Base-by-base conservation (phyloP, 2,113 vertebrate genomes). In the Sapayoa aenigma region DNA sequence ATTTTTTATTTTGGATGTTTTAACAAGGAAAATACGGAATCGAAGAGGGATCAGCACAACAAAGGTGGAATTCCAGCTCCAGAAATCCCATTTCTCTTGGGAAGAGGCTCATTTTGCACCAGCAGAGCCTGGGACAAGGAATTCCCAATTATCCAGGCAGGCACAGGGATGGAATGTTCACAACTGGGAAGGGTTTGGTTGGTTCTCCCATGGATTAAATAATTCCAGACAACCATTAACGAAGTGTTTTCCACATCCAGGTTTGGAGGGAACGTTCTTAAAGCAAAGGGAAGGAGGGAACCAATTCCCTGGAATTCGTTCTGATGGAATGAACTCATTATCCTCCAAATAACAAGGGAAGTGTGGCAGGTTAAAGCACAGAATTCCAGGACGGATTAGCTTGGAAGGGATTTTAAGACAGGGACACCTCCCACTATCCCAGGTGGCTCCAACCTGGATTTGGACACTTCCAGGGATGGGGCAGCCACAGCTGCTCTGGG, bases 1-100 rank as follows among this genome's bases (percentile, higher is more conserved):
- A n/a, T 7, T 58, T 7, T 18, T 14, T 4, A 1, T 11, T 21
- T 4, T 1, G 31, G 72, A 41, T 0, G 0, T 65, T 75, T 75
- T 19, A 80, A 25, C 8, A 9, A 50, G 68, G 14, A 11, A 63
- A 49, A 18, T 1, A 2, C 1, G 10, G 50, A 56, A 92, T 7
- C 42, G 11, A 49, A 14, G 4, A 9, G 28, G 12, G 0, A 59
- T 7, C 18, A 22, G 52, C 42, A 23, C n/a, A 10, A 11, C 9
- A 3, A 14, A 30, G 23, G n/a, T 19, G 58, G 59, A 73, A 53
- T 44, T 4, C 55, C 8, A 44, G n/a, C n/a, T n/a, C n/a, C n/a
- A 16, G 3, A n/a, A 55, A 67, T 22, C 42, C 16, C 13, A 9
- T 33, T 63, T 35, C 44, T 42, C 39, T 14, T 3, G 7, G 21